Percentiles rank a stretch among this genome's conserved stretches.
These are phyloP conservation scores for Pentalonia nigronervosa DNA, from an alignment of 1,140 invertebrate species.

Conservation along the genomic window DNA sequence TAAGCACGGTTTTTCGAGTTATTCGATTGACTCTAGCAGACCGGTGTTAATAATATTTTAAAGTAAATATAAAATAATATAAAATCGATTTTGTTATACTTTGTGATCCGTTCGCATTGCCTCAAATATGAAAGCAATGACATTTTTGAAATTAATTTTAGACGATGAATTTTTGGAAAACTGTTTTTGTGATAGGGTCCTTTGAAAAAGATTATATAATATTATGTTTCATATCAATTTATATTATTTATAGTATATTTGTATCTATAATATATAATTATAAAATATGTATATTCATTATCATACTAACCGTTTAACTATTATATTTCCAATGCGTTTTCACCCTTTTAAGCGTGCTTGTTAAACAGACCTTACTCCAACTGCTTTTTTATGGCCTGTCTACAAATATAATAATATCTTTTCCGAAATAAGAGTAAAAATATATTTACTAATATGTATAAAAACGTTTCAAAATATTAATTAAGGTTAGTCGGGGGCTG, in stretches of 20 bases:
- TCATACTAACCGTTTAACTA: neutral
- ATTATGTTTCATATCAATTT: neutral
- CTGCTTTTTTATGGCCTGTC: neutral
- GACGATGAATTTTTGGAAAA: no score
- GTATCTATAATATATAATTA: no score
- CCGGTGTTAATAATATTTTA: no score
- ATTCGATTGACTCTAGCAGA: no score
- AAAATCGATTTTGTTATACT: neutral
- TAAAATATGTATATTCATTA: neutral
- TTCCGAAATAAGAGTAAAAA: no score
- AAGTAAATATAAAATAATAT: no score
- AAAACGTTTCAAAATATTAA: neutral
- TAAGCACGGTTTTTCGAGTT: no score
- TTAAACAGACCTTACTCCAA: neutral
- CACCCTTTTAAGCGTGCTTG: neutral
- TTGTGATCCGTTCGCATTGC: neutral
- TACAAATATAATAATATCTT: neutral
- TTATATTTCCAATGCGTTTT: neutral
- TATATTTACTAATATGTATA: neutral
- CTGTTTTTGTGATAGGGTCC: no score
- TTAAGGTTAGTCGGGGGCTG: no score
- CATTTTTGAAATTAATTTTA: neutral
- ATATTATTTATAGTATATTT: neutral
- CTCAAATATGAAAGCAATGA: neutral
- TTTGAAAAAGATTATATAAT: neutral